Evolutionary conservation across 2,888 invertebrate genomes (phyloP).

Genomic region (Helleia helle): DNA sequence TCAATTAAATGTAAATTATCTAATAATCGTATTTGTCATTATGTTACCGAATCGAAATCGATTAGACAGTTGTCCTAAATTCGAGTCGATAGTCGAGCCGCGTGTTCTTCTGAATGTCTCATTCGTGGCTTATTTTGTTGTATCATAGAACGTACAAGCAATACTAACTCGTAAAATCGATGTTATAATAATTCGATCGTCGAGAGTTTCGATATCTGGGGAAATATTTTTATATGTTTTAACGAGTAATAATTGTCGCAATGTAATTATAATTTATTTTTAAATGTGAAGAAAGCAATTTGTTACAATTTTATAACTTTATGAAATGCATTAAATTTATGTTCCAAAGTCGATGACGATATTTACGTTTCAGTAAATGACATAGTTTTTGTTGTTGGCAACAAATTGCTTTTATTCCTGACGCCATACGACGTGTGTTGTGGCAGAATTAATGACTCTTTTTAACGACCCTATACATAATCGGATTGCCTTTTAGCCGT

Average conservation of each 20-base stretch:
- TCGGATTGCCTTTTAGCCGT: slow-evolving; percentile 61
- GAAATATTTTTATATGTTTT: neutral
- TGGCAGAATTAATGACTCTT: slow-evolving; percentile 19
- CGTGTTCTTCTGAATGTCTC: no score
- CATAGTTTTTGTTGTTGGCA: no score
- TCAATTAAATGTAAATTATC: no score
- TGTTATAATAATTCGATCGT: neutral
- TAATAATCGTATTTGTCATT: neutral
- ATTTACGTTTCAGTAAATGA: no score
- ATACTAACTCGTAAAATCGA: neutral
- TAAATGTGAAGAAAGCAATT: neutral
- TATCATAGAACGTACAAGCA: neutral
- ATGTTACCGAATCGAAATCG: neutral
- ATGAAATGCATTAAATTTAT: neutral
- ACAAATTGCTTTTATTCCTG: neutral
- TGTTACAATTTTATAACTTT: neutral
- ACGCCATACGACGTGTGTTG: neutral
- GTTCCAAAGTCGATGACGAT: neutral
- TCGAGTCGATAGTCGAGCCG: neutral
- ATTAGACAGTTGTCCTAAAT: neutral
- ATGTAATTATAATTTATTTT: no score
- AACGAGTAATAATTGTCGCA: no score
- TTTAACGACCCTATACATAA: slow-evolving; percentile 54
- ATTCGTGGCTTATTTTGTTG: neutral
- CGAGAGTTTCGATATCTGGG: neutral